phyloP scores from a whole-genome alignment of 2,888 invertebrate genomes.

The Schizaphis graminum region DNA sequence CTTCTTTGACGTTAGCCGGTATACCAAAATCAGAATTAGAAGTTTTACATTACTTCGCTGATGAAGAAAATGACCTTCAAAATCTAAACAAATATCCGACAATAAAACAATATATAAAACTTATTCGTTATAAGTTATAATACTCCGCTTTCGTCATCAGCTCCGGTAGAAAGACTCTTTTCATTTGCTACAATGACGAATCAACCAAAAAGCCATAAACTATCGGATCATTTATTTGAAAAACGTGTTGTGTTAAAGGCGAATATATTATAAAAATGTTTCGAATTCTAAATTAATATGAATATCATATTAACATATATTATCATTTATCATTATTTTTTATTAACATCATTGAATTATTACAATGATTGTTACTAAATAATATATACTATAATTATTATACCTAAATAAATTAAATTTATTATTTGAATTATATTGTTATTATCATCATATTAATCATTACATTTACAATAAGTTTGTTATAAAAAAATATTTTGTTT shows the following conservation, averaged over 20 bases:
- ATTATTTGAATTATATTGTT: not conserved
- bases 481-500: not conserved
- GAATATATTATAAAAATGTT: slow-evolving; percentile 11
- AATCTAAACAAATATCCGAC: not conserved
- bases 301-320: not conserved
- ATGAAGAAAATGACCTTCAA: not conserved
- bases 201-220: slow-evolving; percentile 26
- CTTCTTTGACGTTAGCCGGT: not conserved
- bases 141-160: not conserved
- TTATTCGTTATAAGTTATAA: slow-evolving; percentile 20
- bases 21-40: not conserved
- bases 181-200: not conserved
- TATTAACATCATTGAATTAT: too few relatives aligned
- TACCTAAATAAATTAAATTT: not conserved
- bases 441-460: not conserved
- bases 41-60: slow-evolving; percentile 1
- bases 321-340: too few relatives aligned
- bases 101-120: slow-evolving; percentile 15
- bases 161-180: not conserved
- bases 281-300: too few relatives aligned
- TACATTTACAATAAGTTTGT: not conserved
- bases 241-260: not conserved
- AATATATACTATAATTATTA: too few relatives aligned
- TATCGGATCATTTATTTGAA: not conserved
- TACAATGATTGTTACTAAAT: too few relatives aligned